A percentile compares a stretch with the other conserved stretches of the same genome.
These are phyloP conservation scores for Drosophila affinis DNA, from an alignment of 2,888 invertebrate genomes.

Conservation along the genomic window DNA sequence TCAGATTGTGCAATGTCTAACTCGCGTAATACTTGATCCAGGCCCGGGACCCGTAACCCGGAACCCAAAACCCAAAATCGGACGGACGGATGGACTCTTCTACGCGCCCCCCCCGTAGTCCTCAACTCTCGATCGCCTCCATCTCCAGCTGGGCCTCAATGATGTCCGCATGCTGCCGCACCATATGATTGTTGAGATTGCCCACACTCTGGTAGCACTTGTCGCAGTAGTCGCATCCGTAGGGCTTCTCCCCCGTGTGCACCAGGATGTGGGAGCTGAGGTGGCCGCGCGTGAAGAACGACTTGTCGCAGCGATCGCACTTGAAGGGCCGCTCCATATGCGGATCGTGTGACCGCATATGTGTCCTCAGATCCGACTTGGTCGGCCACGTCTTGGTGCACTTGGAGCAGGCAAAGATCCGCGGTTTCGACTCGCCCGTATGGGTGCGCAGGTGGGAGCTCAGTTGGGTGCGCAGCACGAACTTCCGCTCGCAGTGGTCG, in stretches of 20 bases:
- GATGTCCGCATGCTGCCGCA: slow-evolving; percentile 60
- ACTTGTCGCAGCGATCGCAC: slow-evolving; percentile 72
- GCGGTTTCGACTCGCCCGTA: slow-evolving; percentile 75
- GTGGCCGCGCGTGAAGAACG: slow-evolving; percentile 79
- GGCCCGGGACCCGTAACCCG: neutral
- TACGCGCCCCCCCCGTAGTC: no score
- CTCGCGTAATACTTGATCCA: slow-evolving; percentile 36
- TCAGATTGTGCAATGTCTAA: slow-evolving; percentile 24
- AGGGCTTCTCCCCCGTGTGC: slow-evolving; percentile 82
- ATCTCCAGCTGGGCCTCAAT: slow-evolving; percentile 51
- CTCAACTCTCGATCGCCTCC: slow-evolving; percentile 48
- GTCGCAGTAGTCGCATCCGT: slow-evolving; percentile 69
- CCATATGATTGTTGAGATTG: slow-evolving; percentile 77
- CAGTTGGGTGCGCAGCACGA: slow-evolving; percentile 76
- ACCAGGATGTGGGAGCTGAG: slow-evolving; percentile 76
- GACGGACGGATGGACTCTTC: no score
- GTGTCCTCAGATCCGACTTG: slow-evolving; percentile 78
- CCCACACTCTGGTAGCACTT: slow-evolving; percentile 78
- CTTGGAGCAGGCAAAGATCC: slow-evolving; percentile 67
- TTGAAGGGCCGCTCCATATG: slow-evolving; percentile 74
- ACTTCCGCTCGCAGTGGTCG: slow-evolving; percentile 66
- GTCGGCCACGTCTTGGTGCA: slow-evolving; percentile 80
- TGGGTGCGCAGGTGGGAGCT: slow-evolving; percentile 77
- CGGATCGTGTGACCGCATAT: slow-evolving; percentile 77
- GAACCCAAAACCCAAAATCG: neutral